These are phyloP conservation scores for Coregonus suidteri DNA, from an alignment of 2,797 vertebrate species.

Conservation along the genomic window DNA sequence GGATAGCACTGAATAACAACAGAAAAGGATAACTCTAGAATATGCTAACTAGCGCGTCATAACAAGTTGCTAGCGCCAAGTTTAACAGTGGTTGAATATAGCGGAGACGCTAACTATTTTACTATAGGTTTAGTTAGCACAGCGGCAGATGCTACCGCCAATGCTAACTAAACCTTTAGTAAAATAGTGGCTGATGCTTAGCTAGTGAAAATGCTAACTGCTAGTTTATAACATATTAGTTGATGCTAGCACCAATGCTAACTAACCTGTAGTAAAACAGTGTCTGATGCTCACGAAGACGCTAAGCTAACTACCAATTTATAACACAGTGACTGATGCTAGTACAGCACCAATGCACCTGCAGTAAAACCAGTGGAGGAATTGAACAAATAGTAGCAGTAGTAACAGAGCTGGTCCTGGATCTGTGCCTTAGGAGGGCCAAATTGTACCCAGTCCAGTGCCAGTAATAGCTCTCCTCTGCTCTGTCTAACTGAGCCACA, in stretches of 20 bases:
- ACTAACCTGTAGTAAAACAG: too few relatives aligned
- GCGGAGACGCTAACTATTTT: background rate
- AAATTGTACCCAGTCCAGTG: background rate
- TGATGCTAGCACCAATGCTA: too few relatives aligned
- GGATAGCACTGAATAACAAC: background rate
- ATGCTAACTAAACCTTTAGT: background rate
- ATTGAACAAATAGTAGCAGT: background rate
- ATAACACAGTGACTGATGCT: too few relatives aligned
- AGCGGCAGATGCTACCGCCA: too few relatives aligned
- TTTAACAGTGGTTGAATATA: background rate
- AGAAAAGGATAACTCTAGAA: background rate
- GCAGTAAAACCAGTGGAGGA: background rate
- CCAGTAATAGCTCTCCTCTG: background rate
- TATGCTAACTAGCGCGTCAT: background rate
- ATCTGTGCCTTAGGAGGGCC: background rate
- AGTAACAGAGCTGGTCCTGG: background rate
- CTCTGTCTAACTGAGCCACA: conserved; percentile 23
- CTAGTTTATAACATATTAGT: too few relatives aligned
- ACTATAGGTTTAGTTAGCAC: background rate
- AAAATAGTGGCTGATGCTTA: background rate
- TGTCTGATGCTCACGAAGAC: too few relatives aligned
- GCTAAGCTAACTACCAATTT: too few relatives aligned
- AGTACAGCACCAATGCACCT: background rate
- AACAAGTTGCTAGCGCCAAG: conserved; percentile 5
- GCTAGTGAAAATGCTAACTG: background rate